Percentiles rank a stretch among this genome's conserved stretches.
Conservation (phyloP, 2,797 vertebrate species). For the Dendrocincla tyrannina region DNA sequence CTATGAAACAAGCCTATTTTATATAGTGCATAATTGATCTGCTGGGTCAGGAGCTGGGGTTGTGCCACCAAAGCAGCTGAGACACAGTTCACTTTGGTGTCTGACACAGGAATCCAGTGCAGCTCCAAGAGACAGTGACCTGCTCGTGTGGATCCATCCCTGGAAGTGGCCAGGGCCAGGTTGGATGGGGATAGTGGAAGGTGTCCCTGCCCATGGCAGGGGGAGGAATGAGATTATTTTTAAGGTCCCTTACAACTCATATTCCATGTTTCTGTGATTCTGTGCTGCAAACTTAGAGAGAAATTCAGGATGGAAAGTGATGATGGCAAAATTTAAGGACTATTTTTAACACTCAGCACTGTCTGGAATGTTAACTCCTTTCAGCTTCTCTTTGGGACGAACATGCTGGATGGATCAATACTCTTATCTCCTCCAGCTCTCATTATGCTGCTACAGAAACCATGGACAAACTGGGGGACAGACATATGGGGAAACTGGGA, state of each 20-base stretch:
- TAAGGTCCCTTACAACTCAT: background rate
- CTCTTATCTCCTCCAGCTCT: background rate
- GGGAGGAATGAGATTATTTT: background rate
- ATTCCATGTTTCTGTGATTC: too few relatives aligned
- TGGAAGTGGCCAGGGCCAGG: background rate
- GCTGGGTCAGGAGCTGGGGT: background rate
- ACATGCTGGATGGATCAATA: background rate
- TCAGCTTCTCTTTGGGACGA: background rate
- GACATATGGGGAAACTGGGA: background rate
- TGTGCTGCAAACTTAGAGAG: background rate
- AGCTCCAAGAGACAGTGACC: background rate
- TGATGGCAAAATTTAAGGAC: background rate
- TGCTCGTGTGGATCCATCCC: background rate
- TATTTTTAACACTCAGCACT: background rate
- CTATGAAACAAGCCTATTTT: background rate
- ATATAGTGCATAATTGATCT: background rate
- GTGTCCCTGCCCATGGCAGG: background rate
- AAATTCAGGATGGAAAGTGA: background rate
- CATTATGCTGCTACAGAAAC: background rate
- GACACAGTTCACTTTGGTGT: background rate
- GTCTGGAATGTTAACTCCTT: background rate
- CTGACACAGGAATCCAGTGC: background rate
- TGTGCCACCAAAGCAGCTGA: accelerated
- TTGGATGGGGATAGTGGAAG: accelerated
- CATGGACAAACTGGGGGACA: background rate